Evolutionary conservation across 2,797 vertebrate species (phyloP).

Genomic region (Gymnoscopelus microlampas): DNA sequence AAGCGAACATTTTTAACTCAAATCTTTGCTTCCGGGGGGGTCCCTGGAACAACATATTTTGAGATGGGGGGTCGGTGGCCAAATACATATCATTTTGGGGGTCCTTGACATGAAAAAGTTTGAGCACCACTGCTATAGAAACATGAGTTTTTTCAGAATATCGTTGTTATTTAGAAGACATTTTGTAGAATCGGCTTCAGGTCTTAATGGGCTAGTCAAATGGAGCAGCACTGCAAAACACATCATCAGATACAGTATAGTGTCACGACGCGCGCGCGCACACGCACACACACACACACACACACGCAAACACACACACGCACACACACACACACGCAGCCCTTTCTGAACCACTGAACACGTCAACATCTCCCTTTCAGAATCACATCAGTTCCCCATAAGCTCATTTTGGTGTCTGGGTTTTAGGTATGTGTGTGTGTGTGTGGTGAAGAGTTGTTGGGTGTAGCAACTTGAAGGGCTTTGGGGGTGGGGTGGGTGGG

Average conservation of each 20-base stretch:
- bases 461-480: slow-evolving; percentile 60
- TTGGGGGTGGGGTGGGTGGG: neutral
- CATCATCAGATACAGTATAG: neutral
- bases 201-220: too few relatives aligned
- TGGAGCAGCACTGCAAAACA: neutral
- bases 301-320: slow-evolving; percentile 39
- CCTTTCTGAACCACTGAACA: slow-evolving; percentile 9
- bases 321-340: slow-evolving; percentile 27
- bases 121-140: too few relatives aligned
- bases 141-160: too few relatives aligned
- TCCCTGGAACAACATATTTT: too few relatives aligned
- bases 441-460: neutral
- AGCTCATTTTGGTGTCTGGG: slow-evolving; percentile 5
- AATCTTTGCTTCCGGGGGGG: too few relatives aligned
- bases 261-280: neutral
- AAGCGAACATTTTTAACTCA: too few relatives aligned
- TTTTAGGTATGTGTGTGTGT: slow-evolving; percentile 1
- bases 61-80: too few relatives aligned
- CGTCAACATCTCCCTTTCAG: slow-evolving; percentile 14
- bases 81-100: too few relatives aligned
- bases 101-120: too few relatives aligned
- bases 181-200: too few relatives aligned
- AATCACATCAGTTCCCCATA: slow-evolving; percentile 6
- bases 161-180: too few relatives aligned
- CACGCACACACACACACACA: slow-evolving; percentile 53